Conservation (phyloP, 2,797 vertebrate genomes). For the Rhyacichthys aspro region DNA sequence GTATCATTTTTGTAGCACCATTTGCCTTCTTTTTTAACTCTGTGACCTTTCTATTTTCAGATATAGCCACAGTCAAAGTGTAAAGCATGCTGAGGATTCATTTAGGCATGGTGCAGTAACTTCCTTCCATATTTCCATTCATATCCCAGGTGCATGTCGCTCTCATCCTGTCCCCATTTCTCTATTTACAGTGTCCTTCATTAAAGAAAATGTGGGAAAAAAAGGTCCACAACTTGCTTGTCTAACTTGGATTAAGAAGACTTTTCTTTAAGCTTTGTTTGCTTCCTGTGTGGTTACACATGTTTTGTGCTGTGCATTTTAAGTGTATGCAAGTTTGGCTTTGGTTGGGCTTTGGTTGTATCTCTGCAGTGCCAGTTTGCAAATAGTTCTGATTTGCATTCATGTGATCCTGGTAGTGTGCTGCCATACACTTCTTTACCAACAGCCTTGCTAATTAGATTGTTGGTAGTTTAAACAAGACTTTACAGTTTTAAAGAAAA, state of each 20-base stretch:
- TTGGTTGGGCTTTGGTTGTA: slow-evolving; percentile 37
- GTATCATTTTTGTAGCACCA: not conserved
- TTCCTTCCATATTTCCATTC: too few relatives aligned
- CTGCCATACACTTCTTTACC: slow-evolving; percentile 1
- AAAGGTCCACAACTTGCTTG: not conserved
- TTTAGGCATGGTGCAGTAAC: too few relatives aligned
- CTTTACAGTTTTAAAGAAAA: too few relatives aligned
- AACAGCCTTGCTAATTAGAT: slow-evolving; percentile 22
- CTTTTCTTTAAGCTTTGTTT: slow-evolving; percentile 12
- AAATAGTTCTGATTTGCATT: slow-evolving; percentile 72
- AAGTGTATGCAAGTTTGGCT: slow-evolving; percentile 9
- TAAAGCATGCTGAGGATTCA: too few relatives aligned
- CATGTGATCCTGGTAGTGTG: slow-evolving; percentile 58
- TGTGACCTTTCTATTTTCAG: slow-evolving; percentile 50
- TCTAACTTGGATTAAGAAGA: slow-evolving; percentile 3
- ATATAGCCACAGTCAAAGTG: not conserved
- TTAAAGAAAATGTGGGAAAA: not conserved
- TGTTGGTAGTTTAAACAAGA: too few relatives aligned
- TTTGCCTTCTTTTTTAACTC: slow-evolving; percentile 8
- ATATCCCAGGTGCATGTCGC: too few relatives aligned
- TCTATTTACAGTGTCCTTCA: not conserved
- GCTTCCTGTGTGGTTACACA: slow-evolving; percentile 69
- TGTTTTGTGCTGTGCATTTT: slow-evolving; percentile 26
- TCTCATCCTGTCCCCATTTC: too few relatives aligned
- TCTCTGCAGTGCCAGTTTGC: slow-evolving; percentile 60